phyloP scores from a whole-genome alignment of 1,140 invertebrate species.

The Daktulosphaira vitifoliae region DNA sequence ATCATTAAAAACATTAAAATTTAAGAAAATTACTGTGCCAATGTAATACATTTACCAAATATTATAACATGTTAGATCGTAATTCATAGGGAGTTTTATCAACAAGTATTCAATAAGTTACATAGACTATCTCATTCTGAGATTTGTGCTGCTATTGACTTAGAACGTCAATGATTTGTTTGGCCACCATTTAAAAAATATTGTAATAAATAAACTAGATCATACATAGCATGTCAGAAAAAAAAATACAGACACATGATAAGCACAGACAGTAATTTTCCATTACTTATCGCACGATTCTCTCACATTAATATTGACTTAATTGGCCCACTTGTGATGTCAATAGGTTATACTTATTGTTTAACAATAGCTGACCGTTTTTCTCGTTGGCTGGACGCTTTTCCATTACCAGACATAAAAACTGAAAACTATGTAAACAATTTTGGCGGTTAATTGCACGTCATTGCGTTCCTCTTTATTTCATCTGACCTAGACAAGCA shows the following conservation, averaged over 20 bases:
- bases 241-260: background rate
- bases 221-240: constrained; percentile 4
- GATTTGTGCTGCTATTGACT: constrained; percentile 36
- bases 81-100: constrained; percentile 38
- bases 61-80: constrained; percentile 40
- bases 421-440: constrained; percentile 41
- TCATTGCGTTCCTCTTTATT: constrained; percentile 40
- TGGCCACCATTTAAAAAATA: constrained; percentile 20
- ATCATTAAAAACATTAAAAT: background rate
- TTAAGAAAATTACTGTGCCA: background rate
- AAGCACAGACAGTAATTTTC: constrained; percentile 20
- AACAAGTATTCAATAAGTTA: constrained; percentile 40
- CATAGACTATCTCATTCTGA: constrained; percentile 43
- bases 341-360: constrained; percentile 41
- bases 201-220: background rate
- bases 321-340: constrained; percentile 45
- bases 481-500: constrained; percentile 41
- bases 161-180: background rate
- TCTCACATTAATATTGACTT: constrained; percentile 42
- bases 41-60: constrained; percentile 35
- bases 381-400: constrained; percentile 46
- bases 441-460: constrained; percentile 41
- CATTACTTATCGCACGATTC: constrained; percentile 40
- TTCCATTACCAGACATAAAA: constrained; percentile 44
- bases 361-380: constrained; percentile 45